Evolutionary conservation across 2,113 vertebrate genomes (phyloP).

Genomic region (Corythaixoides concolor): DNA sequence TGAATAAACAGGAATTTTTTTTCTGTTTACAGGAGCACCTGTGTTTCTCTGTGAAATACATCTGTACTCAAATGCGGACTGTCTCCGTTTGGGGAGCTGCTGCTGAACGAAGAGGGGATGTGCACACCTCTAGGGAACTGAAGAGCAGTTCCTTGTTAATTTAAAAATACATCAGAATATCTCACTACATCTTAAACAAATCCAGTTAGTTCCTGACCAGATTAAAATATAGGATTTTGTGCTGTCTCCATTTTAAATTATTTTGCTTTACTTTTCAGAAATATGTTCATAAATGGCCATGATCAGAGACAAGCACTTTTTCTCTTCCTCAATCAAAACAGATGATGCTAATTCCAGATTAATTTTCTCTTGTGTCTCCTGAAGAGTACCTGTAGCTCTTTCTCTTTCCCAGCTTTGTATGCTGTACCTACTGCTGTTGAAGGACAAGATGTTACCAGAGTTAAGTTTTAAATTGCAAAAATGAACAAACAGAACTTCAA

Average conservation of each 20-base stretch:
- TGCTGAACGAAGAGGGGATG: neutral
- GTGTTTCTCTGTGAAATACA: neutral
- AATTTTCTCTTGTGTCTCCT: neutral
- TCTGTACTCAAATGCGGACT: neutral
- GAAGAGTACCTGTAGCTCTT: neutral
- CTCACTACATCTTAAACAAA: neutral
- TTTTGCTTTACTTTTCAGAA: neutral
- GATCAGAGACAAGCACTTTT: neutral
- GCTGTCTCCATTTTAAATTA: neutral
- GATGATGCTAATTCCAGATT: neutral
- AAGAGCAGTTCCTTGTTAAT: neutral
- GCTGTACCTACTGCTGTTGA: neutral
- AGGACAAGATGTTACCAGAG: neutral
- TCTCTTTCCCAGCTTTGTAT: neutral
- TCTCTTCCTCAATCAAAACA: neutral
- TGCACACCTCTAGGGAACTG: neutral
- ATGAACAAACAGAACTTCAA: no score
- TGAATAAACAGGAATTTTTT: neutral
- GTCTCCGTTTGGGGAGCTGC: neutral
- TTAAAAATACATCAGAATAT: neutral
- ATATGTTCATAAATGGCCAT: fast-evolving
- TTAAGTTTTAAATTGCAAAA: no score
- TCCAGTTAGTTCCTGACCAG: neutral
- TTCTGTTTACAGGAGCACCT: neutral
- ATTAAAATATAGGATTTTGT: neutral